phyloP scores from a whole-genome alignment of 2,888 invertebrate species.

The Cryptocheilus praepositus region DNA sequence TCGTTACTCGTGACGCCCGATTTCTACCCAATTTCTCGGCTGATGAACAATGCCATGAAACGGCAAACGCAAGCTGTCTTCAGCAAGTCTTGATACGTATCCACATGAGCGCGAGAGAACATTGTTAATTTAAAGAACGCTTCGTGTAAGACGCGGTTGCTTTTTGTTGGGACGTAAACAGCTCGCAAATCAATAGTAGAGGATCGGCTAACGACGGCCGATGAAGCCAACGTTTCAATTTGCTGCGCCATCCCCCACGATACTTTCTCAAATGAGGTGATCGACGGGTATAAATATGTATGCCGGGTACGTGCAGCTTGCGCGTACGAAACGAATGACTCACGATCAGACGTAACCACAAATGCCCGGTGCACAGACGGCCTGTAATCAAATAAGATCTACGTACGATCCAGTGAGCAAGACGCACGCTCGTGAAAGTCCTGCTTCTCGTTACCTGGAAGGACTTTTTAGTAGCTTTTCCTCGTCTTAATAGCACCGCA shows the following conservation, averaged over 20 bases:
- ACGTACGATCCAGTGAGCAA: constrained; percentile 52
- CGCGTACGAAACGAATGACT: constrained; percentile 49
- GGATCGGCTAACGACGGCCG: neutral
- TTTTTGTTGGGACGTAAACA: no score
- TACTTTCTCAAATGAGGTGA: constrained; percentile 52
- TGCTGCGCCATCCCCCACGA: constrained; percentile 35
- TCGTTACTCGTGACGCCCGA: no score
- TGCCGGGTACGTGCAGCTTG: constrained; percentile 16
- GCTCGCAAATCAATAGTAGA: no score
- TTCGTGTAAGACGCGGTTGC: no score
- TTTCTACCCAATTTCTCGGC: no score
- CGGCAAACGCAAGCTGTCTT: no score
- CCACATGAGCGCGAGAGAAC: no score
- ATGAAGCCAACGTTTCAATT: constrained; percentile 45
- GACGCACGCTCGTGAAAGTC: constrained; percentile 53
- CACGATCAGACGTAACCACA: constrained; percentile 57
- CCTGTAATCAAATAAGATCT: constrained; percentile 58
- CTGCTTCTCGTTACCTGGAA: neutral
- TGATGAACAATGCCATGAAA: no score
- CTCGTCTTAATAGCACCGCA: no score
- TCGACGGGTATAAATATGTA: constrained; percentile 42
- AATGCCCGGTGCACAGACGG: constrained; percentile 42
- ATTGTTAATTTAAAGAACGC: no score
- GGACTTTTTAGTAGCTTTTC: no score
- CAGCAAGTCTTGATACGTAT: no score